Conservation (phyloP, 2,113 vertebrate species). For the Bubo scandiacus region DNA sequence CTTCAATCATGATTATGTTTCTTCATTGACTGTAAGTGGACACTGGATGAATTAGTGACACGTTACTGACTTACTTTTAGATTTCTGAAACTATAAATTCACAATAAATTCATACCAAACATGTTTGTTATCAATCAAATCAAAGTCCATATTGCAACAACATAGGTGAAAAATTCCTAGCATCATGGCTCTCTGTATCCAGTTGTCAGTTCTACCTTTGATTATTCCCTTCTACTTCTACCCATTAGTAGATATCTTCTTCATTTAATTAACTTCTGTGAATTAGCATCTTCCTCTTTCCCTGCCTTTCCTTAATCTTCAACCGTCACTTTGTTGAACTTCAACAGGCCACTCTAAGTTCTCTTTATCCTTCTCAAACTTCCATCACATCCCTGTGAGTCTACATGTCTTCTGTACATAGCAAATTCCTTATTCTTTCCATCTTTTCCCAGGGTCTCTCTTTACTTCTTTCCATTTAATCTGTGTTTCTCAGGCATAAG, state of each 20-base stretch:
- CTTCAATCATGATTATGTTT: background rate
- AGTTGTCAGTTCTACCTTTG: background rate
- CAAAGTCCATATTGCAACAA: background rate
- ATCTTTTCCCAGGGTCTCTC: background rate
- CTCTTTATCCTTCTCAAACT: background rate
- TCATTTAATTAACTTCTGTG: background rate
- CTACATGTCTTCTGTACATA: background rate
- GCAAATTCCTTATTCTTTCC: background rate
- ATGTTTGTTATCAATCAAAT: background rate
- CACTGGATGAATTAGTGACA: background rate
- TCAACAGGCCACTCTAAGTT: background rate
- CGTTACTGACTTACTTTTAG: background rate
- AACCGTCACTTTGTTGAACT: background rate
- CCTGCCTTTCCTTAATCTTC: background rate
- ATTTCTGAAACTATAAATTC: background rate
- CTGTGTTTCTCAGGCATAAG: background rate
- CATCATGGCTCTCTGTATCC: background rate
- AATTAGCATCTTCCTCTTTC: background rate
- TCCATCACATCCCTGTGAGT: background rate
- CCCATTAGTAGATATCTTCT: background rate
- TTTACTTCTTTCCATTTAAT: background rate
- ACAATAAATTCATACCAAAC: background rate
- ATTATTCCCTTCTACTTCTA: background rate
- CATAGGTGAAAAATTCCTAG: background rate
- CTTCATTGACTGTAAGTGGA: background rate